Evolutionary conservation across 2,888 invertebrate genomes (phyloP).

Genomic region (Slavum lentiscoides): DNA sequence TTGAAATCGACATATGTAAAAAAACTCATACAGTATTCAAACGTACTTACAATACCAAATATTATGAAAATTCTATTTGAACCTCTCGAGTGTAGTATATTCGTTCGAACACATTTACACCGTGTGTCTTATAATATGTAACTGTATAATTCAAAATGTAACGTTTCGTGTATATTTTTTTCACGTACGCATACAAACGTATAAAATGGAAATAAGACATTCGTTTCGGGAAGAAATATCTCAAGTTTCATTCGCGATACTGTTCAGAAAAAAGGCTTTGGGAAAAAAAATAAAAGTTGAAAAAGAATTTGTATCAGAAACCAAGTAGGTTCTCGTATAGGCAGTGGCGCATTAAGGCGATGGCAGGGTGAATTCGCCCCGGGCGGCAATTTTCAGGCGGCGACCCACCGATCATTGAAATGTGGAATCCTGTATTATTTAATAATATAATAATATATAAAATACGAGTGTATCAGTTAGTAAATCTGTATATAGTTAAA

Average conservation of each 20-base stretch:
- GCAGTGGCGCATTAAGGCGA: no score
- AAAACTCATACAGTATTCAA: no score
- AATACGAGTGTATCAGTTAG: no score
- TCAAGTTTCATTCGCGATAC: background rate
- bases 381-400: no score
- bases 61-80: background rate
- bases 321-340: no score
- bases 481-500: no score
- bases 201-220: background rate
- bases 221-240: background rate
- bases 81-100: background rate
- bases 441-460: no score
- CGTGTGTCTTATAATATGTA: background rate
- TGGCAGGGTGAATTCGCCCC: no score
- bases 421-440: no score
- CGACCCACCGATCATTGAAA: no score
- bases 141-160: background rate
- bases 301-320: background rate
- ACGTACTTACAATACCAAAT: background rate
- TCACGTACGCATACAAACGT: background rate
- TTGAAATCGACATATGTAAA: no score
- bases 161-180: background rate
- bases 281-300: background rate
- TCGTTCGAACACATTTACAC: background rate
- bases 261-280: background rate